Conservation (phyloP, 1,140 invertebrate genomes). For the Oreohelix idahoensis region DNA sequence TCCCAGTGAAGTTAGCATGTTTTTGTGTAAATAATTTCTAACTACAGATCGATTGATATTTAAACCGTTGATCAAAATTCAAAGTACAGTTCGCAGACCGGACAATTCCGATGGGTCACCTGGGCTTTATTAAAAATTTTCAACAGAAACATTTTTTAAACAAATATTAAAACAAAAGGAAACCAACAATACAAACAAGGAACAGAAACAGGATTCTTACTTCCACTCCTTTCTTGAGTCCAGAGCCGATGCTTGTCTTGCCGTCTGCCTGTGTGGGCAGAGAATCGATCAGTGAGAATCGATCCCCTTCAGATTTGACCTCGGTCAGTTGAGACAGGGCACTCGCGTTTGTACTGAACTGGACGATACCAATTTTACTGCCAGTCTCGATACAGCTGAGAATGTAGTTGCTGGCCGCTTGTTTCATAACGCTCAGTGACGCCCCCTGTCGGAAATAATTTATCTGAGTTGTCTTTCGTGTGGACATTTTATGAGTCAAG, state of each 20-base stretch:
- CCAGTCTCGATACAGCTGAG: constrained; percentile 45
- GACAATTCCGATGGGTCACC: too few relatives aligned
- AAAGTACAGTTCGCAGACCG: too few relatives aligned
- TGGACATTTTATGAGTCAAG: too few relatives aligned
- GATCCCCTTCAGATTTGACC: constrained; percentile 42
- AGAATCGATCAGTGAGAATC: constrained; percentile 40
- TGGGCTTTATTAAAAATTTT: too few relatives aligned
- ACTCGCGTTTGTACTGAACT: constrained; percentile 49
- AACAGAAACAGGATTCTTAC: constrained; percentile 21
- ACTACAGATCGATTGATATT: too few relatives aligned
- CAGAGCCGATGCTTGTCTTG: constrained; percentile 51
- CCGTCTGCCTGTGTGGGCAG: constrained; percentile 46
- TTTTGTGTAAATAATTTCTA: too few relatives aligned
- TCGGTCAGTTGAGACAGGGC: constrained; percentile 40
- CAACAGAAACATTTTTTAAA: too few relatives aligned
- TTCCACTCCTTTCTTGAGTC: constrained; percentile 48
- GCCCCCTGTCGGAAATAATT: constrained; percentile 39
- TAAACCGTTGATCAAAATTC: too few relatives aligned
- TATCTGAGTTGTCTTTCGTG: too few relatives aligned
- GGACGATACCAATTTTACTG: constrained; percentile 50
- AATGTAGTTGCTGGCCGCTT: constrained; percentile 55
- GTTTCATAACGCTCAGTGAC: constrained; percentile 45
- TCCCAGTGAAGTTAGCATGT: too few relatives aligned
- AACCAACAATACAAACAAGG: too few relatives aligned
- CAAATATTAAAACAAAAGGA: too few relatives aligned